These are phyloP conservation scores for Epiblema foenella DNA, from an alignment of 2,888 invertebrate genomes.

Conservation along the genomic window DNA sequence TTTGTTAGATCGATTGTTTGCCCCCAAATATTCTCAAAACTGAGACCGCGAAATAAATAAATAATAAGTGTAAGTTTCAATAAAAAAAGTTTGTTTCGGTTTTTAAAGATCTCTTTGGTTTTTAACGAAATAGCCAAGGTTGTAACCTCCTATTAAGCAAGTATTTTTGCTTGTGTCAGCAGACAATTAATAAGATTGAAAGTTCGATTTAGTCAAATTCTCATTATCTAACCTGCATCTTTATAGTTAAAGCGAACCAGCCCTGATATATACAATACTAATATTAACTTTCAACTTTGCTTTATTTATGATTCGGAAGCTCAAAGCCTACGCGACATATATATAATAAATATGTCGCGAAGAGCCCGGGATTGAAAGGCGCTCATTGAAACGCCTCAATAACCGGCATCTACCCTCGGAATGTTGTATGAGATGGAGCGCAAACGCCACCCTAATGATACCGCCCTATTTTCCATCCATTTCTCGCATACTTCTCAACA, in stretches of 20 bases:
- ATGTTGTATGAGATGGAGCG: slow-evolving; percentile 2
- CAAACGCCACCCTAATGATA: slow-evolving; percentile 21
- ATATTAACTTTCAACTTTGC: not conserved
- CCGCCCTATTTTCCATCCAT: slow-evolving; percentile 56
- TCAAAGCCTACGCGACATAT: not conserved
- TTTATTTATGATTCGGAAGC: slow-evolving; percentile 9
- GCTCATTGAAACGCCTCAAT: slow-evolving; percentile 24
- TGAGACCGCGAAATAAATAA: too few species aligned
- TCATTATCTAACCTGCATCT: not conserved
- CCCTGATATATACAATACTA: not conserved
- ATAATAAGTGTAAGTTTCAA: too few species aligned
- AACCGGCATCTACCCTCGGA: slow-evolving; percentile 5
- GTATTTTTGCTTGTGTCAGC: too few species aligned
- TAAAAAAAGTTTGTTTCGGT: too few species aligned
- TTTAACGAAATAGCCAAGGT: too few species aligned
- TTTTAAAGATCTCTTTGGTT: too few species aligned
- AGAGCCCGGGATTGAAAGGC: slow-evolving; percentile 13
- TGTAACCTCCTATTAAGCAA: too few species aligned
- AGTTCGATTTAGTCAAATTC: too few species aligned
- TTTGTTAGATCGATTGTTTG: too few species aligned
- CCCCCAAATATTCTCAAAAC: too few species aligned
- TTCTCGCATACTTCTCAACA: slow-evolving; percentile 52
- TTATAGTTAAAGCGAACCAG: too few species aligned
- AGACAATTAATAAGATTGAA: too few species aligned
- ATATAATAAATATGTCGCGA: slow-evolving; percentile 11